Conservation (phyloP, 1,140 invertebrate species). For the Pseudomyrmex gracilis region DNA sequence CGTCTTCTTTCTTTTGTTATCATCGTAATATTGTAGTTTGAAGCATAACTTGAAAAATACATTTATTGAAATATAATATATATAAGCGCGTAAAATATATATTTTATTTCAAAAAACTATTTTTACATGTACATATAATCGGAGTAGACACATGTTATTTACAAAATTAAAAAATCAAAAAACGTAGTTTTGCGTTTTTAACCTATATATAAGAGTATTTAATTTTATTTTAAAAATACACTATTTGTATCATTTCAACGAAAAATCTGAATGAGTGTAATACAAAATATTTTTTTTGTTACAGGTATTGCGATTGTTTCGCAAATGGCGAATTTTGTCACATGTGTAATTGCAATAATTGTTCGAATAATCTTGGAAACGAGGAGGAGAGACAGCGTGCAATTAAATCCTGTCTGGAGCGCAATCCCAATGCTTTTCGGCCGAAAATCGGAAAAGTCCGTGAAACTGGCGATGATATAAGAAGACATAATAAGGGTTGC, state of each 20-base stretch:
- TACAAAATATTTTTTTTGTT: conserved; percentile 64
- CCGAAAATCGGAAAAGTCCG: conserved; percentile 97
- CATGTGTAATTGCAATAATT: conserved; percentile 99
- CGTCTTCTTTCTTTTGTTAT: conserved; percentile 70
- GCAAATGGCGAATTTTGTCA: conserved; percentile 99
- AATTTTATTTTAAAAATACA: too few relatives aligned
- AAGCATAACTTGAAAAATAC: conserved; percentile 48
- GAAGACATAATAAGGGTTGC: conserved; percentile 99
- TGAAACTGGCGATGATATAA: conserved; percentile 88
- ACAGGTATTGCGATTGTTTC: conserved; percentile 99
- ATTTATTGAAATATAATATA: neutral
- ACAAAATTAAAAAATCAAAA: neutral
- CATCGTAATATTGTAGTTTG: conserved; percentile 69
- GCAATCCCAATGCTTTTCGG: conserved; percentile 97
- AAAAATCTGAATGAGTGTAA: neutral
- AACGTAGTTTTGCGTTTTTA: too few relatives aligned
- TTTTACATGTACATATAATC: neutral
- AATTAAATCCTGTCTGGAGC: conserved; percentile 96
- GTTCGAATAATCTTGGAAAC: conserved; percentile 98
- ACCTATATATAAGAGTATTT: too few relatives aligned
- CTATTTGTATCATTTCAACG: neutral
- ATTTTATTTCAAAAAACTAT: too few relatives aligned
- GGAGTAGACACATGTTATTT: neutral
- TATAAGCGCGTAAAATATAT: too few relatives aligned
- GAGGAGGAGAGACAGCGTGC: conserved; percentile 98